Evolutionary conservation across 2,888 invertebrate genomes (phyloP).

Genomic region (Diogma glabrata): DNA sequence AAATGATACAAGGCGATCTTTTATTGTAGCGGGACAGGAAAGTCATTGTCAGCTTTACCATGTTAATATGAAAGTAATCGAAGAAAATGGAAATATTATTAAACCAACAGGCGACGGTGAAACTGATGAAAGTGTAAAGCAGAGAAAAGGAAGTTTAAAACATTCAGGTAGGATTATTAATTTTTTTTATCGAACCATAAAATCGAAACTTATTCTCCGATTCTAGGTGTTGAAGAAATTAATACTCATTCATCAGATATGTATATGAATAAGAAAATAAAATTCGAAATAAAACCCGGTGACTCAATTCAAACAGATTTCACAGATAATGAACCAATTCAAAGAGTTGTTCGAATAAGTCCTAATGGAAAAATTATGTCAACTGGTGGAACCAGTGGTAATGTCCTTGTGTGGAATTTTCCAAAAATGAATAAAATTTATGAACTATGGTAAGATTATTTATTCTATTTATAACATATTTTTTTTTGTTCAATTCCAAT

Average conservation of each 20-base stretch:
- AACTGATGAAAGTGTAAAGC: slow-evolving; percentile 38
- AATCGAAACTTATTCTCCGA: slow-evolving; percentile 24
- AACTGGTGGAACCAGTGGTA: slow-evolving; percentile 85
- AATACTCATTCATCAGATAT: slow-evolving; percentile 19
- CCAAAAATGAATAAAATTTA: slow-evolving; percentile 61
- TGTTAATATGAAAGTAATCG: slow-evolving; percentile 48
- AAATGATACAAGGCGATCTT: slow-evolving; percentile 54
- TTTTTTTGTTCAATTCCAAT: too few species aligned
- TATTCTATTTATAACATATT: too few species aligned
- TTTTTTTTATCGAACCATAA: too few species aligned
- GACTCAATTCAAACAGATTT: slow-evolving; percentile 82
- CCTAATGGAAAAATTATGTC: slow-evolving; percentile 68
- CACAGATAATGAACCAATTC: slow-evolving; percentile 63
- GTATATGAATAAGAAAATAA: slow-evolving; percentile 44
- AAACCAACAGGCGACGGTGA: slow-evolving; percentile 25
- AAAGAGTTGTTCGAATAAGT: slow-evolving; percentile 74
- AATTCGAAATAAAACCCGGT: slow-evolving; percentile 61
- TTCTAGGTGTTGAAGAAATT: slow-evolving; percentile 29
- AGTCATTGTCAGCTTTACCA: slow-evolving; percentile 79
- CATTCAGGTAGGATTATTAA: too few species aligned
- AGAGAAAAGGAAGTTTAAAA: slow-evolving; percentile 29
- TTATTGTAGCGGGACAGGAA: slow-evolving; percentile 83
- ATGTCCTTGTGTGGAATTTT: slow-evolving; percentile 78
- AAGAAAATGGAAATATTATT: slow-evolving; percentile 38
- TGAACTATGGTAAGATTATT: slow-evolving; percentile 52